Evolutionary conservation across 2,888 invertebrate species (phyloP), one percentile per base, ranked within the genome.

Genomic region (Parnassius smintheus): DNA sequence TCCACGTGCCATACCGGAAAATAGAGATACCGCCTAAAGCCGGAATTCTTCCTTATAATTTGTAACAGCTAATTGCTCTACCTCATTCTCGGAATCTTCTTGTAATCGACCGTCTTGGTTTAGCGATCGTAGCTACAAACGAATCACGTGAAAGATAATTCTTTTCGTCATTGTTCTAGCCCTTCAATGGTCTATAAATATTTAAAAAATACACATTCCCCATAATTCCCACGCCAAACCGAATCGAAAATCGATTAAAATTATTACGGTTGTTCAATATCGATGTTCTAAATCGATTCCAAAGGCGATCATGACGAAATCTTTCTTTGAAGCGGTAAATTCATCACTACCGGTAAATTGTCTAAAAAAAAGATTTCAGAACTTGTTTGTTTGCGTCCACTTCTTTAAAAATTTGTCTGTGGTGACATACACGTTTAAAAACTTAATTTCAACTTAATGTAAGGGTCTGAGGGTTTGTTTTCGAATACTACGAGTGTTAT

Each of bases 351-450:
- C 62, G 62, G 50, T 51, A 50, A 57, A 58, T 58, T 58, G 59
- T 41, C 44, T 13, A 22, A 54, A 58, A 54, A 50, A 56, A 54
- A 41, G 3, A 49, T 53, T 56, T 59, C 35, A 25, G 55, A 55
- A 58, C 58, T 59, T 52, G 59, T 59, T 63, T 58, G 62, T 63
- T 63, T 59, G 54, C 49, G 50, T 25, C 55, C 51, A 55, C 18
- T 60, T 60, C 49, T 50, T 51, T 50, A 18, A 56, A 54, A 55
- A 63, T 55, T 49, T 53, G 62, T 57, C 58, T 52, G 22, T 48
- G 62, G 55, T 45, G 55, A 58, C 49, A 59, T 35, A 42, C 41
- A 0, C 7, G 3, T 13, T 35, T 9, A 45, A 18, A 10, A 46
- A n/a, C 35, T 50, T 41, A 55, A n/a, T 55, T 63, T 44, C n/a